Percentiles rank a stretch among this genome's conserved stretches.
Conservation (phyloP, 2,888 invertebrate species). For the Cantharis nigra region DNA sequence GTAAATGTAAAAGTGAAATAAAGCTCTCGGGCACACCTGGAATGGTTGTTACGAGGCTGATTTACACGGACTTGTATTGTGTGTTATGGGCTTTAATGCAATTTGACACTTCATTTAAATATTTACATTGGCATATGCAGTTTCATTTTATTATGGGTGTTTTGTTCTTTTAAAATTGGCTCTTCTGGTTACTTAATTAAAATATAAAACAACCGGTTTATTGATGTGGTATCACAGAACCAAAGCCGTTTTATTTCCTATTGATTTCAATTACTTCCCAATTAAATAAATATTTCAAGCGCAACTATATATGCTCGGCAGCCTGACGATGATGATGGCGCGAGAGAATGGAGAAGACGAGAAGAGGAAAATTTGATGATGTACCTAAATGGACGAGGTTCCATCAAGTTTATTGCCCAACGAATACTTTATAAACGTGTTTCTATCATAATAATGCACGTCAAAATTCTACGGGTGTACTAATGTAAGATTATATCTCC, state of each 20-base stretch:
- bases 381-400: slow-evolving; percentile 17
- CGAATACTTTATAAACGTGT: slow-evolving; percentile 35
- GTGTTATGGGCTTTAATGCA: slow-evolving; percentile 47
- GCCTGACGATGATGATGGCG: background rate
- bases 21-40: slow-evolving; percentile 29
- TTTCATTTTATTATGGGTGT: slow-evolving; percentile 32
- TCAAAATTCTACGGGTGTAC: slow-evolving; percentile 49
- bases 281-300: background rate
- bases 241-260: background rate
- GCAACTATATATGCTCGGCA: background rate
- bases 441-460: slow-evolving; percentile 42
- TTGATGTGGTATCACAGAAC: slow-evolving; percentile 2
- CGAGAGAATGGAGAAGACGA: background rate
- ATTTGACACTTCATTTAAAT: slow-evolving; percentile 49
- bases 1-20: slow-evolving; percentile 19
- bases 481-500: slow-evolving; percentile 43
- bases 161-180: slow-evolving; percentile 31
- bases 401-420: slow-evolving; percentile 28
- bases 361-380: background rate
- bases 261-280: background rate
- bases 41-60: slow-evolving; percentile 41
- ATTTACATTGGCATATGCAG: slow-evolving; percentile 39
- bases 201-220: slow-evolving; percentile 32
- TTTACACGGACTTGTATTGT: slow-evolving; percentile 47
- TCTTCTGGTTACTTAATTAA: slow-evolving; percentile 32